Conservation (phyloP, 2,797 vertebrate species). For the Dallia pectoralis region DNA sequence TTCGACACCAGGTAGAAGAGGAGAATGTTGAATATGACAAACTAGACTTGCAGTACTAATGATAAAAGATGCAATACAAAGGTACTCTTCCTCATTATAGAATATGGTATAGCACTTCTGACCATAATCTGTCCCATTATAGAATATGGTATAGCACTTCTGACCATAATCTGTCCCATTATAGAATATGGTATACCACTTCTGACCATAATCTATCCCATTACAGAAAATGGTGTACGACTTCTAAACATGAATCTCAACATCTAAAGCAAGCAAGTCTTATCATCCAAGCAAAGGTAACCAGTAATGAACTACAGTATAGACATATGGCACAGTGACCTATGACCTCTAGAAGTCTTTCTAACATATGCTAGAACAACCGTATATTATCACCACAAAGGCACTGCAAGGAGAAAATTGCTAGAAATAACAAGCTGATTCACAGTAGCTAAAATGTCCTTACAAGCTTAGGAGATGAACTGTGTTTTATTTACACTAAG, state of each 20-base stretch:
- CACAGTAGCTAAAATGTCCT: slow-evolving; percentile 50
- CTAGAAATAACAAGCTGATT: slow-evolving; percentile 47
- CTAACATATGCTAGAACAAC: slow-evolving; percentile 41
- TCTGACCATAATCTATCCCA: too few species aligned
- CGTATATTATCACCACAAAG: slow-evolving; percentile 59
- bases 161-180: too few species aligned
- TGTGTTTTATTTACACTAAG: slow-evolving; percentile 51
- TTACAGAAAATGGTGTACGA: too few species aligned
- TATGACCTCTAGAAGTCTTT: slow-evolving; percentile 33
- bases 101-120: not conserved
- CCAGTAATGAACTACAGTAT: slow-evolving; percentile 11
- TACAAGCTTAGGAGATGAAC: slow-evolving; percentile 47
- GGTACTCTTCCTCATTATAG: too few species aligned
- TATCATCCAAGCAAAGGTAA: slow-evolving; percentile 24
- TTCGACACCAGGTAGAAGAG: slow-evolving; percentile 43
- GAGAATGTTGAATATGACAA: slow-evolving; percentile 20
- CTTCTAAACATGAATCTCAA: slow-evolving; percentile 18
- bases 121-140: slow-evolving; percentile 24
- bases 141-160: not conserved
- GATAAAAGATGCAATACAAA: too few species aligned
- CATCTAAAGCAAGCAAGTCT: slow-evolving; percentile 30
- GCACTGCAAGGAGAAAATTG: slow-evolving; percentile 68
- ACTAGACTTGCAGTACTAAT: slow-evolving; percentile 41
- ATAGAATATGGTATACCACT: too few species aligned
- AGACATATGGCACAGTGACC: slow-evolving; percentile 38